Evolutionary conservation across 1,140 invertebrate genomes (phyloP).

Genomic region (Carcinoscorpius rotundicauda): DNA sequence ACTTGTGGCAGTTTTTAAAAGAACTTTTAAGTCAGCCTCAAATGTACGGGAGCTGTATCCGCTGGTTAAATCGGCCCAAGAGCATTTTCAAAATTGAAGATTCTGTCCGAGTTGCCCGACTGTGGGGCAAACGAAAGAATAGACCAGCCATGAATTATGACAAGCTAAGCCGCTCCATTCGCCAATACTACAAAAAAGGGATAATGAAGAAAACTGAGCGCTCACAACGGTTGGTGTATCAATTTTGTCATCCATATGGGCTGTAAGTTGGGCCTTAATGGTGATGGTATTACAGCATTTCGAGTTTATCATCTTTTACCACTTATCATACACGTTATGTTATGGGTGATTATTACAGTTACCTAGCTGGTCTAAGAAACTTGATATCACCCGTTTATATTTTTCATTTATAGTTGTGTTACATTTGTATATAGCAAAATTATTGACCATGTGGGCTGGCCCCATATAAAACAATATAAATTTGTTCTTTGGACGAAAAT

Average conservation of each 20-base stretch:
- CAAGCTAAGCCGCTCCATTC: constrained; percentile 91
- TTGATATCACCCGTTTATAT: background rate
- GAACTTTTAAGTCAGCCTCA: constrained; percentile 80
- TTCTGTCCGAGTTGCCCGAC: constrained; percentile 81
- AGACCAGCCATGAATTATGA: constrained; percentile 99
- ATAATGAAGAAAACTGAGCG: constrained; percentile 99
- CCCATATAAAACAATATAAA: too few relatives aligned
- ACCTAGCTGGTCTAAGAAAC: constrained; percentile 2
- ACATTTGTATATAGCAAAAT: too few relatives aligned
- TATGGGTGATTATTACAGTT: background rate
- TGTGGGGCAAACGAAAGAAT: constrained; percentile 97
- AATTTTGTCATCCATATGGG: constrained; percentile 92
- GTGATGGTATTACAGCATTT: background rate
- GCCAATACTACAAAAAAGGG: constrained; percentile 98
- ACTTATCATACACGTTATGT: constrained; percentile 11
- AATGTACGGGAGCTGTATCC: constrained; percentile 78
- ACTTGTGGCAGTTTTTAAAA: constrained; percentile 98
- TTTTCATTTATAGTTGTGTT: background rate
- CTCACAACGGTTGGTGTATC: constrained; percentile 95
- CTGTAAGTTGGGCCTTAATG: constrained; percentile 41
- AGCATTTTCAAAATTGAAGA: constrained; percentile 99
- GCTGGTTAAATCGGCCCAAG: constrained; percentile 86
- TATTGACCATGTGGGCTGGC: too few relatives aligned
- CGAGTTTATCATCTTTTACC: background rate
- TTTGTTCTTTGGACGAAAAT: too few relatives aligned